phyloP scores from a whole-genome alignment of 2,888 invertebrate genomes.

The Microchrysa polita region DNA sequence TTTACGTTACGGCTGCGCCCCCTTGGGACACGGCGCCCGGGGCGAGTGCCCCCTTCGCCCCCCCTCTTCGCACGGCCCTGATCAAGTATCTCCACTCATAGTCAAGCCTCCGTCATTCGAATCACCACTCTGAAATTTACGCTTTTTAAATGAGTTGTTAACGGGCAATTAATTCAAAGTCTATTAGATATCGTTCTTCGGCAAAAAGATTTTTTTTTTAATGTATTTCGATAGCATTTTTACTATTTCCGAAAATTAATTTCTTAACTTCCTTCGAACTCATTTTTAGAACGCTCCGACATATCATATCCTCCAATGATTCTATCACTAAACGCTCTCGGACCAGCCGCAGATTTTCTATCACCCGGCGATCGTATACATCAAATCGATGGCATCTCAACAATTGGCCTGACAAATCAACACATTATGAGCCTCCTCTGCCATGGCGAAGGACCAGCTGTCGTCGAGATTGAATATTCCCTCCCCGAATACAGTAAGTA shows the following conservation, averaged over 20 bases:
- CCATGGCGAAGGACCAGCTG: conserved; percentile 77
- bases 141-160: too few relatives aligned
- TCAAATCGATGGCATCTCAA: conserved; percentile 84
- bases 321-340: conserved; percentile 62
- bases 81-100: too few relatives aligned
- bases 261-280: background rate
- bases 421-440: conserved; percentile 78
- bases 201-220: background rate
- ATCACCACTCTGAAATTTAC: too few relatives aligned
- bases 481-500: conserved; percentile 81
- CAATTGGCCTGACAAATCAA: conserved; percentile 78
- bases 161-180: too few relatives aligned
- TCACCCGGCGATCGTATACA: conserved; percentile 82
- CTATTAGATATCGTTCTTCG: too few relatives aligned
- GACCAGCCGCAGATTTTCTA: conserved; percentile 74
- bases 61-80: too few relatives aligned
- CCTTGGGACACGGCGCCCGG: too few relatives aligned
- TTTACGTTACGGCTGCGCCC: too few relatives aligned
- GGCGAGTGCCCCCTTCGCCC: too few relatives aligned
- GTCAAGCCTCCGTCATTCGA: too few relatives aligned
- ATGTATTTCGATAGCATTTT: background rate
- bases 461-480: conserved; percentile 85
- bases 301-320: conserved; percentile 65
- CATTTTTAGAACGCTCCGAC: conserved; percentile 62
- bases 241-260: too few relatives aligned